These are phyloP conservation scores for Drosophila melanosoma DNA, from an alignment of 2,888 invertebrate genomes.

Conservation along the genomic window DNA sequence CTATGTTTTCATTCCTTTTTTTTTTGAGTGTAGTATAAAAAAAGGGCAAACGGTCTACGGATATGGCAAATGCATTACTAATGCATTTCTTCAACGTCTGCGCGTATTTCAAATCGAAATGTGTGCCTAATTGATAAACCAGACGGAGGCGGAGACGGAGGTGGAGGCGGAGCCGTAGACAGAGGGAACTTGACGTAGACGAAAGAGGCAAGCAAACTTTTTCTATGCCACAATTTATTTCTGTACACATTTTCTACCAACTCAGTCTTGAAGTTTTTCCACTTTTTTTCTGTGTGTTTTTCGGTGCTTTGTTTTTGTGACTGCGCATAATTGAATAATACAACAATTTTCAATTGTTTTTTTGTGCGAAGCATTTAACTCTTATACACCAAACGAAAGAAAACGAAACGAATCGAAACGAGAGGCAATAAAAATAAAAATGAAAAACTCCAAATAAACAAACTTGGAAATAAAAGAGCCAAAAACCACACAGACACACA, in stretches of 20 bases:
- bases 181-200: constrained; percentile 1
- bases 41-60: constrained; percentile 38
- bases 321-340: constrained; percentile 72
- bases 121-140: constrained; percentile 76
- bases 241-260: constrained; percentile 24
- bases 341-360: constrained; percentile 62
- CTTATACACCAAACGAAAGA: background rate
- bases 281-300: constrained; percentile 16
- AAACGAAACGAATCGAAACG: constrained; percentile 41
- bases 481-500: constrained; percentile 18
- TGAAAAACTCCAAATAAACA: background rate
- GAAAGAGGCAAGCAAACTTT: constrained; percentile 16
- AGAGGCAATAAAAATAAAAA: constrained; percentile 55
- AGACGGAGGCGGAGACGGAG: constrained; percentile 22
- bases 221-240: constrained; percentile 27
- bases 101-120: constrained; percentile 43
- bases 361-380: constrained; percentile 27
- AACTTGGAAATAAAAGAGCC: constrained; percentile 28
- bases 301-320: constrained; percentile 16
- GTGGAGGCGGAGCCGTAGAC: constrained; percentile 3
- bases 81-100: constrained; percentile 52
- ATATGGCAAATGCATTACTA: constrained; percentile 61
- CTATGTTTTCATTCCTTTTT: background rate
- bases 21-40: constrained; percentile 19
- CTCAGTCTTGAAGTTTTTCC: constrained; percentile 41